Evolutionary conservation across 2,113 vertebrate genomes (phyloP), one percentile per base, ranked within the genome.

Genomic region (Riparia riparia): DNA sequence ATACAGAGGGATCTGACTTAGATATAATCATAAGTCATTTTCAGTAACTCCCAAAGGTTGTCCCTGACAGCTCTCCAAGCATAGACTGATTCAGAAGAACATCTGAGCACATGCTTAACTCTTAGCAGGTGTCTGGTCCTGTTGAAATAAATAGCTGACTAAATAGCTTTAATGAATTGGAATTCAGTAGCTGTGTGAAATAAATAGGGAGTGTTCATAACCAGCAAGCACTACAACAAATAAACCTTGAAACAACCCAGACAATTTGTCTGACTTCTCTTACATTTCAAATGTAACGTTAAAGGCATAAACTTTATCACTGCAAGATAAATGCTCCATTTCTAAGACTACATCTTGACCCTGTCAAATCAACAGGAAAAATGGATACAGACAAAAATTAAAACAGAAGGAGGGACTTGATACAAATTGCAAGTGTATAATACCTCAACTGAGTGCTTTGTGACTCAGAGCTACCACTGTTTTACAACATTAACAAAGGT

Each of bases 241-340:
- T 41, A 89, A 93, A 50, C 44, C 17, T n/a, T 89, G 76, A 90
- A 90, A 95, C 14, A 47, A 78, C 21, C 49, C 61, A 93, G 78
- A 64, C 22, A 68, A 65, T 69, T 82, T 76, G 15, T 61, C 26
- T 18, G 1, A 50, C 32, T 82, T 82, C 51, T 91, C 42, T 81
- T 79, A 45, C 10, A 88, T 58, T 76, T 91, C 32, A 82, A 93
- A 91, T 57, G 77, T 76, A 87, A 87, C 41, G 61, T 82, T 82
- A 93, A 92, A 95, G 70, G 70, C 49, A 82, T 50, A 89, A 85
- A 53, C 31, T 82, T 57, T 82, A 79, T 91, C 73, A 0, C 6
- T 89, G 45, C 25, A 82, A 94, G 89, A 94, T 76, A 89, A 94
- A 91, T 69, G 42, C 13, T 89, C n/a, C 57, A 25, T 85, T 96